Evolutionary conservation across 2,113 vertebrate species (phyloP).

Genomic region (Cinclus mexicanus): DNA sequence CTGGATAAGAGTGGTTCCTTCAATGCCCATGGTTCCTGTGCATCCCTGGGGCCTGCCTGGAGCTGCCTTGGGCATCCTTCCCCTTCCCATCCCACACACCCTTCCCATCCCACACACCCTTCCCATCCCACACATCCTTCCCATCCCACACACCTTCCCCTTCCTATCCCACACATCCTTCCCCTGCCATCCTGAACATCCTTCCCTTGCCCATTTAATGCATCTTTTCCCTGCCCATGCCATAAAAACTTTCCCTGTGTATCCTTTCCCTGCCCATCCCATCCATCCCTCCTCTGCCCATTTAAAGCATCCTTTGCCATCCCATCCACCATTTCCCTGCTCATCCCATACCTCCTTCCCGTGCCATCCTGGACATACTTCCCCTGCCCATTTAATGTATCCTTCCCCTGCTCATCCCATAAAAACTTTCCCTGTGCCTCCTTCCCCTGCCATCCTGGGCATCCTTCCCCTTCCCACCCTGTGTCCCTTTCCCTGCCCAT

Average conservation of each 20-base stretch:
- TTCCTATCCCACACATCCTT: neutral
- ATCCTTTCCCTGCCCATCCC: neutral
- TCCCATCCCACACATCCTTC: neutral
- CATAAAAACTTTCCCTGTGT: neutral
- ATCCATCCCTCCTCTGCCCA: neutral
- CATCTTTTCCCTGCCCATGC: neutral
- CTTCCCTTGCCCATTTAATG: neutral
- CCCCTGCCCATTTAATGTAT: neutral
- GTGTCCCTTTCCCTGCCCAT: too few species aligned
- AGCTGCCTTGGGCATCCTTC: neutral
- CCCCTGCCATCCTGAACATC: too few species aligned
- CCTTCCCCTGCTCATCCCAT: neutral
- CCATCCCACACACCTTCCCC: neutral
- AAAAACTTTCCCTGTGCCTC: too few species aligned
- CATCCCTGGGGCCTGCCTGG: neutral
- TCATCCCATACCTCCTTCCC: neutral
- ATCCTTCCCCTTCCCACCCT: neutral
- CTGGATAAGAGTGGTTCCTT: fast-evolving
- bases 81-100: fast-evolving
- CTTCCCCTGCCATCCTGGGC: too few species aligned
- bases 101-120: too few species aligned
- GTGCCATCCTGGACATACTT: neutral
- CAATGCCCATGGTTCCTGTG: neutral
- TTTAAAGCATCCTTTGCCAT: neutral
- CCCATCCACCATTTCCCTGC: too few species aligned